Conservation (phyloP, 2,888 invertebrate genomes). For the Oscheius sp. region DNA sequence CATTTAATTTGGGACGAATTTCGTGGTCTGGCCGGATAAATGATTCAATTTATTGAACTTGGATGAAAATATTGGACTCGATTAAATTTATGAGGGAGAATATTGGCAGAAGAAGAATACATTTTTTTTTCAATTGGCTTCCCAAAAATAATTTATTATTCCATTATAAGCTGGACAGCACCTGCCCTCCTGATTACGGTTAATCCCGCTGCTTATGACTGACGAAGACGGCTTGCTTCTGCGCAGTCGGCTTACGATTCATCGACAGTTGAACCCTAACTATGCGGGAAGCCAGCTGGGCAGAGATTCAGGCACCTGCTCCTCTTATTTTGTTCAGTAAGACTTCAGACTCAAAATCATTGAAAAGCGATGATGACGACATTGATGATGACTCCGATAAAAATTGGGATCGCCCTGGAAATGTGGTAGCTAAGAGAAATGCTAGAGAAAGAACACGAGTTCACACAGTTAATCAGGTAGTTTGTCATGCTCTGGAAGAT, state of each 20-base stretch:
- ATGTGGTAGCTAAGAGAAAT: constrained; percentile 67
- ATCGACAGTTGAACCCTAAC: constrained; percentile 30
- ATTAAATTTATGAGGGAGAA: no score
- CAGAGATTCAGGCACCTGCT: no score
- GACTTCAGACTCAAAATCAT: no score
- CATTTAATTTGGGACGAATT: no score
- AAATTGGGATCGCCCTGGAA: constrained; percentile 16
- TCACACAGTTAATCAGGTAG: constrained; percentile 64
- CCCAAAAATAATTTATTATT: constrained; percentile 8
- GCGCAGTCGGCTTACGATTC: constrained; percentile 21
- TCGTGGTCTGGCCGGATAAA: no score
- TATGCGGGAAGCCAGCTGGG: no score
- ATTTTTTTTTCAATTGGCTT: no score
- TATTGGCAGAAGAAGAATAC: no score
- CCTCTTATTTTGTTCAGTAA: no score
- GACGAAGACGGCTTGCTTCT: constrained; percentile 14
- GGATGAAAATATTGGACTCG: no score
- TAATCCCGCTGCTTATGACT: neutral
- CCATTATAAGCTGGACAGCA: constrained; percentile 16
- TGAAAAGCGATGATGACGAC: neutral
- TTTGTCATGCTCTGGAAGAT: neutral
- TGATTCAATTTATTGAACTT: no score
- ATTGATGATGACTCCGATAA: constrained; percentile 1
- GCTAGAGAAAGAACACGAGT: constrained; percentile 67
- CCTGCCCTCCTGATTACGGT: constrained; percentile 8